phyloP scores from a whole-genome alignment of 2,888 invertebrate genomes.

The Alsophila aescularia region DNA sequence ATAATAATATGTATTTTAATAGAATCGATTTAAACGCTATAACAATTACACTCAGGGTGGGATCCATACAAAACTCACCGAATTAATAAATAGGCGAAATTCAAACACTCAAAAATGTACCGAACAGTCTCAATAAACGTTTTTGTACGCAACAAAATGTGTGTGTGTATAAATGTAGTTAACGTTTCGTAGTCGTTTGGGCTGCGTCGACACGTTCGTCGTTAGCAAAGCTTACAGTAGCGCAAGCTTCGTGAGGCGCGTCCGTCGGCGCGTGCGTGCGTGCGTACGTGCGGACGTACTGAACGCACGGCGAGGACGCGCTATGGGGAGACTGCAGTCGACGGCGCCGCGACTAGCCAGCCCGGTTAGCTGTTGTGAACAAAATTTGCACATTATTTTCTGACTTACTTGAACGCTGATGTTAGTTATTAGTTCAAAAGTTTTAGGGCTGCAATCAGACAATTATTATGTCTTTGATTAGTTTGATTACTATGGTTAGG shows the following conservation, averaged over 20 bases:
- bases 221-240: slow-evolving; percentile 78
- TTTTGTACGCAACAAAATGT: slow-evolving; percentile 78
- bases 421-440: not conserved
- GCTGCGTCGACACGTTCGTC: slow-evolving; percentile 70
- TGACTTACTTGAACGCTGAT: not conserved
- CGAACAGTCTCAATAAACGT: slow-evolving; percentile 81
- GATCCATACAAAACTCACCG: slow-evolving; percentile 63
- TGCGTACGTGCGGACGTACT: slow-evolving; percentile 34
- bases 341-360: slow-evolving; percentile 85
- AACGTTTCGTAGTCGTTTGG: slow-evolving; percentile 48
- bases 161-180: slow-evolving; percentile 47
- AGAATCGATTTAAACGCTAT: slow-evolving; percentile 60
- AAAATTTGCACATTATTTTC: slow-evolving; percentile 16
- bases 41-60: slow-evolving; percentile 75
- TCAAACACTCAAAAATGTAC: slow-evolving; percentile 72
- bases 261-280: slow-evolving; percentile 40
- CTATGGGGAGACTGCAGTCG: too few species aligned
- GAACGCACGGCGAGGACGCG: slow-evolving; percentile 59
- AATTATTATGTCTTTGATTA: too few species aligned
- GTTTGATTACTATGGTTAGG: not conserved
- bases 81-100: slow-evolving; percentile 75
- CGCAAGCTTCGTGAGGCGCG: slow-evolving; percentile 79
- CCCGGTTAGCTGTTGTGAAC: slow-evolving; percentile 38
- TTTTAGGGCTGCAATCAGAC: not conserved
- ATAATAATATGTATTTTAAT: slow-evolving; percentile 62